Base-by-base conservation (phyloP, 1,140 invertebrate genomes). In the Listronotus bonariensis region DNA sequence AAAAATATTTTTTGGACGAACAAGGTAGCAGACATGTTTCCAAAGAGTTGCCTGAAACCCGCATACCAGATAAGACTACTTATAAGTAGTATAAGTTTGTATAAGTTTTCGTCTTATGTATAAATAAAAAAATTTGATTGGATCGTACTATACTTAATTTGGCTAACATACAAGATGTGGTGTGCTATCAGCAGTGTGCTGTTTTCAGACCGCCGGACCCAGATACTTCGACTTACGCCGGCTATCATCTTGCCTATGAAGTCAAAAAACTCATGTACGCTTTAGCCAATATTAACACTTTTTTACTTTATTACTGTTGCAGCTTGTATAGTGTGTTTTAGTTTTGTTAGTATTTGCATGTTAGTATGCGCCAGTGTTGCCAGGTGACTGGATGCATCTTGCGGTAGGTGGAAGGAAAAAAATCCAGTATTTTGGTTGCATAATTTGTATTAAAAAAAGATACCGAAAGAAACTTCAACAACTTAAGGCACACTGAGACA, bases 221-320 rank as follows among this genome's bases (percentile, higher is more conserved):
- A 83, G 82, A 79, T 42, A 72, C 82, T 77, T 86, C 89, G 82
- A 87, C 90, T 85, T 92, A 94, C 86, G 90, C 93, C 86, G 93
- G 92, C 84, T 96, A 96, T 88, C 94, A 96, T 88, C 92, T 97
- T 85, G 93, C 93, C 87, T 97, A 96, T 88, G 94, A 97, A 95
- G 94, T 97, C 85, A 96, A 97, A 93, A 97, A 97, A 87, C 92
- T 97, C 88, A 96, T 97, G 95, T 96, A 96, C 87, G 92, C 89
- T 86, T 87, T 80, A 41, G 62, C 53, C 53, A 57, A 48, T 65
- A 65, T 38, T 65, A 65, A 65, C 54, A 55, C 43, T 56, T 18
- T 18, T 57, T 18, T 57, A 18, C 41, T 15, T 42, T 57, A 32
- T 59, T 15, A 59, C 14, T 49, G 56, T 59, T 59, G 56, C 56